These are phyloP conservation scores for Hemibates koningsi DNA, from an alignment of 2,113 vertebrate species.

Conservation along the genomic window DNA sequence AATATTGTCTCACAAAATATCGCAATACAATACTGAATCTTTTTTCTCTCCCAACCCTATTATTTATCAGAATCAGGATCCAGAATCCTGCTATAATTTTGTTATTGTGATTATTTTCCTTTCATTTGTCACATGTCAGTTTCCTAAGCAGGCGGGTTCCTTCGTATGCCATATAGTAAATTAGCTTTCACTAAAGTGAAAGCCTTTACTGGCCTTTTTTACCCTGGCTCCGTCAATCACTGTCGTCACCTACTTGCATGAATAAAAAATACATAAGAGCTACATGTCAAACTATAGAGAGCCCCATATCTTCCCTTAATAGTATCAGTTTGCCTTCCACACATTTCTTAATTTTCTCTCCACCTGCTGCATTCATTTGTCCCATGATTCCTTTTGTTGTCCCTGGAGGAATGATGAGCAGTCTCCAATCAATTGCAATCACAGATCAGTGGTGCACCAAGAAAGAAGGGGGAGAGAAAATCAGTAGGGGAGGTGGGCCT, in stretches of 20 bases:
- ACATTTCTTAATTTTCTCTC: neutral
- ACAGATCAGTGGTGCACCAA: slow-evolving; percentile 32
- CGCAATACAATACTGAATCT: neutral
- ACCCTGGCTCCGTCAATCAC: slow-evolving; percentile 1
- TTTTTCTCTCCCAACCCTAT: neutral
- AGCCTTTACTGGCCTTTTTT: neutral
- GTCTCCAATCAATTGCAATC: slow-evolving; percentile 60
- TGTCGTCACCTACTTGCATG: neutral
- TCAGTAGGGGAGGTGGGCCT: slow-evolving; percentile 7
- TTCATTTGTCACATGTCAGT: neutral
- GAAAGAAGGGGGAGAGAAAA: slow-evolving; percentile 3
- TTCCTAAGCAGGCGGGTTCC: neutral
- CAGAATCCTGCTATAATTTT: neutral
- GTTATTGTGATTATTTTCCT: neutral
- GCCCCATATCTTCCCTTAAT: neutral
- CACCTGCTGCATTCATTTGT: neutral
- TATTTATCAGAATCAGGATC: neutral
- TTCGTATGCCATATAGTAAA: neutral
- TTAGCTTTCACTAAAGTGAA: slow-evolving; percentile 3
- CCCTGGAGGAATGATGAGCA: slow-evolving; percentile 34
- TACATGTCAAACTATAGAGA: neutral
- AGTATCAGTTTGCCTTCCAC: neutral
- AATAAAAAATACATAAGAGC: neutral
- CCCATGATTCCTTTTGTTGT: neutral
- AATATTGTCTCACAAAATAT: neutral